These are phyloP conservation scores for Dysmachus trigonus DNA, from an alignment of 2,888 invertebrate genomes.

Conservation along the genomic window DNA sequence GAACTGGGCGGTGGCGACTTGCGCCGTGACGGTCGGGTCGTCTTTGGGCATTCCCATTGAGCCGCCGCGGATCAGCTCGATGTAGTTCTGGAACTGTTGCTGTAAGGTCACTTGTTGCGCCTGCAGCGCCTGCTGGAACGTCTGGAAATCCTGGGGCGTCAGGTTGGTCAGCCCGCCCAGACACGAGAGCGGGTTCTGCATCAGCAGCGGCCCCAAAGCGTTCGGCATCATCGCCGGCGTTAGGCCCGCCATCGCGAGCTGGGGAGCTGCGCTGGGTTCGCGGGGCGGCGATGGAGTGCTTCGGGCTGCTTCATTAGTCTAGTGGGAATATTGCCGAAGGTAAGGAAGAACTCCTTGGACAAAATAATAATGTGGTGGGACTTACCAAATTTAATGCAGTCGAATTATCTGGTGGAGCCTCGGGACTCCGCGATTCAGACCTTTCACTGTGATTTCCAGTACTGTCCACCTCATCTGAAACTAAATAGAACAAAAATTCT, in stretches of 20 bases:
- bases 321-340: not conserved
- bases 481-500: constrained; percentile 40
- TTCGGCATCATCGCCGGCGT: constrained; percentile 50
- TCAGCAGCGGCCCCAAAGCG: constrained; percentile 51
- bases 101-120: constrained; percentile 62
- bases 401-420: constrained; percentile 53
- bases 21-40: constrained; percentile 59
- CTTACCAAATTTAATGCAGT: constrained; percentile 58
- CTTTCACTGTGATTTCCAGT: constrained; percentile 62
- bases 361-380: not conserved
- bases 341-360: not conserved
- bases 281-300: constrained; percentile 58
- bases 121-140: constrained; percentile 61
- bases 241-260: constrained; percentile 54
- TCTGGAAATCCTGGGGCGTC: constrained; percentile 60
- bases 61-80: constrained; percentile 58
- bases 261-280: constrained; percentile 28
- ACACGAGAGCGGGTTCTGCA: constrained; percentile 54
- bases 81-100: constrained; percentile 63
- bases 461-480: constrained; percentile 63
- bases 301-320: constrained; percentile 61
- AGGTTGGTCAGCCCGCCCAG: constrained; percentile 53
- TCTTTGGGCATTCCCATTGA: constrained; percentile 54
- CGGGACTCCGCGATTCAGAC: constrained; percentile 61
- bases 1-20: constrained; percentile 72